These are phyloP conservation scores for Himalopsyche kuldschensis DNA, from an alignment of 2,888 invertebrate species.

Conservation along the genomic window DNA sequence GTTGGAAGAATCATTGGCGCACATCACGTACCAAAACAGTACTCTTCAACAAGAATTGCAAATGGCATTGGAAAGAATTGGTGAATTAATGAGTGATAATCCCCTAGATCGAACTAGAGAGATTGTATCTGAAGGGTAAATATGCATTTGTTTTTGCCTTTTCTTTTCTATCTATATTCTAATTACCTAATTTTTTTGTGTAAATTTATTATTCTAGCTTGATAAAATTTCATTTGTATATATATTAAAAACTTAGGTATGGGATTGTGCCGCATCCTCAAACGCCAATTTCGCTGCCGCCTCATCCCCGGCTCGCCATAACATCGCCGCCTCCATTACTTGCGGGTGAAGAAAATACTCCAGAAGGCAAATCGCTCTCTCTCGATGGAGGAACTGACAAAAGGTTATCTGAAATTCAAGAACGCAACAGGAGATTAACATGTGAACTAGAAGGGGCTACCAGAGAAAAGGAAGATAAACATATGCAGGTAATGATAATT, in stretches of 20 bases:
- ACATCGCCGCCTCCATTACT: constrained; percentile 28
- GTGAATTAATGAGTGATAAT: constrained; percentile 58
- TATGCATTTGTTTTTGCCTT: constrained; percentile 24
- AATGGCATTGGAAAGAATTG: constrained; percentile 61
- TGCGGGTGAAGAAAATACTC: constrained; percentile 39
- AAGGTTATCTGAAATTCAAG: constrained; percentile 41
- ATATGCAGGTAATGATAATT: constrained; percentile 65
- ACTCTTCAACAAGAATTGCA: constrained; percentile 64
- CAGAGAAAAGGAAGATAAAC: constrained; percentile 70
- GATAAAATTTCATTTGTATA: not conserved
- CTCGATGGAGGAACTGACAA: constrained; percentile 44
- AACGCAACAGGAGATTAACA: constrained; percentile 52
- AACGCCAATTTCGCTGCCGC: constrained; percentile 35
- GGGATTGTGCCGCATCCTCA: constrained; percentile 44
- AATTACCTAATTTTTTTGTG: not conserved
- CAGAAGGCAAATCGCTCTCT: constrained; percentile 41
- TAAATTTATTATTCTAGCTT: not conserved
- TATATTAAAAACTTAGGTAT: constrained; percentile 43
- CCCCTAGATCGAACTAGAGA: constrained; percentile 51
- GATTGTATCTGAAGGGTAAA: constrained; percentile 61
- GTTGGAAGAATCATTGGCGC: constrained; percentile 61
- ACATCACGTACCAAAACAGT: constrained; percentile 52
- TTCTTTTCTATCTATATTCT: not conserved
- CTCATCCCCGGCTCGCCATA: constrained; percentile 24
- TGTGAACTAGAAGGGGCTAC: constrained; percentile 66